These are phyloP conservation scores for Melikaiella ostensackeni DNA, from an alignment of 2,888 invertebrate genomes.

Conservation along the genomic window DNA sequence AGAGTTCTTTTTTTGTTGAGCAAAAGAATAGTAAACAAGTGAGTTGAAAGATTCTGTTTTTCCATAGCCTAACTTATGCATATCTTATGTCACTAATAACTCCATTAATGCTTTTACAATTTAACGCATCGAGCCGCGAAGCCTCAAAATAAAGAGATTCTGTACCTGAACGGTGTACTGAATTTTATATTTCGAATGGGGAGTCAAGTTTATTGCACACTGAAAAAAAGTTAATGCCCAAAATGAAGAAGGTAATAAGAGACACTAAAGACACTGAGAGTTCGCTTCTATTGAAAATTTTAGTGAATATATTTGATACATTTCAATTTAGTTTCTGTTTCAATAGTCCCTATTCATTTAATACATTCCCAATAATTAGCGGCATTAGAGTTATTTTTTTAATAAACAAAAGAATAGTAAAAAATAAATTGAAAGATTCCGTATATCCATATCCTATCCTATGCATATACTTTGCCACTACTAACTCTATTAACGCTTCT, in stretches of 20 bases:
- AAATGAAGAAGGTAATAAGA: not conserved
- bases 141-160: not conserved
- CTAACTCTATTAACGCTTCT: conserved; percentile 59
- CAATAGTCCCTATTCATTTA: not conserved
- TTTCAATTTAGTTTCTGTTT: not conserved
- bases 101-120: conserved; percentile 60
- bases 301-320: not conserved
- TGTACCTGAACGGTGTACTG: not conserved
- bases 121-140: conserved; percentile 6
- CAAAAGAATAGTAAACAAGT: too few relatives aligned
- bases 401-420: not conserved
- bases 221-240: not conserved
- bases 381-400: not conserved
- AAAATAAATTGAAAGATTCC: not conserved
- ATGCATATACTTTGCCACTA: not conserved
- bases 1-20: too few relatives aligned
- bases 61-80: too few relatives aligned
- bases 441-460: too few relatives aligned
- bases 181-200: not conserved
- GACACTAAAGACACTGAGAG: too few relatives aligned
- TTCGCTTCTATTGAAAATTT: not conserved
- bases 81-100: conserved; percentile 42
- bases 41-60: too few relatives aligned
- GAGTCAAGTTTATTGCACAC: not conserved
- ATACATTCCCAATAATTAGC: not conserved